Evolutionary conservation across 2,113 vertebrate species (phyloP), one percentile per base, ranked within the genome.

Genomic region (Stigmatopora argus): DNA sequence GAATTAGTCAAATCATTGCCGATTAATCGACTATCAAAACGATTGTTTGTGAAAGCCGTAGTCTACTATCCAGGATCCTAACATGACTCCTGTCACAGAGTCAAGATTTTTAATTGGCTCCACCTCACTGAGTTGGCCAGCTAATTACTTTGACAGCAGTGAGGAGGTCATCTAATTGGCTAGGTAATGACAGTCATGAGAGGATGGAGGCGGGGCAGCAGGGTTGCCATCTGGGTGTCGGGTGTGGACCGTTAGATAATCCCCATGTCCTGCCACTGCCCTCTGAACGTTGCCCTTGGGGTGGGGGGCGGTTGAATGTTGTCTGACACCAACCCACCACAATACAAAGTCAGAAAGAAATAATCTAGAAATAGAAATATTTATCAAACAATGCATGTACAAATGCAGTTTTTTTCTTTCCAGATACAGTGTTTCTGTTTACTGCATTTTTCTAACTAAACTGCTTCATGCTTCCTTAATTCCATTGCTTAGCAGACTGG

Each of bases 191-290:
- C 80, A 77, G 80, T 71, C 72, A 75, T 51, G 69, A 23, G 46
- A 72, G 71, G 77, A 72, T 38, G 12, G 47, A 56, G 44, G 38
- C 23, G 55, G 35, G 64, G 41, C 88, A 88, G 87, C 86, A 18
- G 21, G 10, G 59, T 70, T 69, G 75, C 84, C 85, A 87, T 89
- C 80, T 85, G 85, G 83, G 81, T 83, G 78, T 80, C 78, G 74
- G 53, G 53, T 5, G 79, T 66, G 78, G 85, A 86, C 87, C 80
- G 85, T 86, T 87, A 76, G 71, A 83, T 86, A 85, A 87, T 87
- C 85, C 77, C 14, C 23, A 72, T 76, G 23, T 56, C 53, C 53
- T 23, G 53, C 23, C 53, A 23, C 23, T 31, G 53, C 23, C 53
- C 21, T 55, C 52, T 26, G 52, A 21, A 55, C 51, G 71, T 81